Evolutionary conservation across 2,113 vertebrate species (phyloP), one percentile per base, ranked within the genome.

Genomic region (Nothocercus nigrocapillus): DNA sequence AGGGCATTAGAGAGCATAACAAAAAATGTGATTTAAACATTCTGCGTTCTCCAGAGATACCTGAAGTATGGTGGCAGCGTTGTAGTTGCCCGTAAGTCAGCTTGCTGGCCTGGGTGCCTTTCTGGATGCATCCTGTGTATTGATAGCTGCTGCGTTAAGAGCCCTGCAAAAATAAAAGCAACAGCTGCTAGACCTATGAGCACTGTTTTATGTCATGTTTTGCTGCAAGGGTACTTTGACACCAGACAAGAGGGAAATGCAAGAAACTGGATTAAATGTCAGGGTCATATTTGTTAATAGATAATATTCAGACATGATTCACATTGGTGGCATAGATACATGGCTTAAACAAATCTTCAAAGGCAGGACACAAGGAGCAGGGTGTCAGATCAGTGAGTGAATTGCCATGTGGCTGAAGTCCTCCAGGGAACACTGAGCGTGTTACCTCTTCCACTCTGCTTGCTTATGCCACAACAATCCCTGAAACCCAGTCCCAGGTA

Each of bases 241-340:
- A 45, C 8, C 13, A 85, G 44, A 66, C 12, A 83, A 42, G 9
- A 63, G n/a, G 9, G 47, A 44, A 82, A 44, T 15, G 69, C 13
- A 81, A 56, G 54, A 30, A 70, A 58, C 27, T 36, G 47, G 76
- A 47, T 81, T 78, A 89, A 78, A 87, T 58, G 1, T 9, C 24
- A 15, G 38, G 38, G 6, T 63, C 4, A 4, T 66, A 66, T 81
- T 81, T 78, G 38, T 89, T 89, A 82, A 13, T 22, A 19, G 59
- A 53, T 77, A 67, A 30, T 81, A 74, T 77, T 58, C 78, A 61
- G 17, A 25, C 22, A 36, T 44, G 38, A 40, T 81, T 27, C 27
- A 49, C 25, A 53, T 34, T 1, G 3, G 30, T 61, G 13, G 7
- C 30, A 25, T 38, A 61, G 18, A 36, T 51, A 32, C 0, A 2